Base-by-base conservation (phyloP, 2,888 invertebrate genomes). In the Dicyrtomina minuta region DNA sequence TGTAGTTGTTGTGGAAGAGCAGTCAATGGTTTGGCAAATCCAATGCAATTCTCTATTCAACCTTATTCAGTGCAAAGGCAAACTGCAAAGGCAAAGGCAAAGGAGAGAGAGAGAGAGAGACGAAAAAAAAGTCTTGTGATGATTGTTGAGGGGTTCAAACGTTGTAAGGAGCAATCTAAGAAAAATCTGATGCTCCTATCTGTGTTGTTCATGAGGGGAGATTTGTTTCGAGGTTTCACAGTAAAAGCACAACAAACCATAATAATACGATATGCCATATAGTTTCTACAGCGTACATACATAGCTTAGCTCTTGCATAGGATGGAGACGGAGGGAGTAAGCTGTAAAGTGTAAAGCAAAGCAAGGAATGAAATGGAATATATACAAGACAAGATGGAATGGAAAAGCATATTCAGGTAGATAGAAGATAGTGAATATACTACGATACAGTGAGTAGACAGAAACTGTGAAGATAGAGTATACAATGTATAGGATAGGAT, bases 201-300 rank as follows among this genome's bases (percentile, higher is more conserved):
- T 46, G 20, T 46, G 10, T 20, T 46, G 26, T 53, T 56, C 26
- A 56, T 56, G 56, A 56, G 56, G 56, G 56, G 56, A 56, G 56
- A 26, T 56, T 56, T 27, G 26, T 27, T 56, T 56, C 26, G 56
- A 56, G 56, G 56, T 27, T 56, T 56, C 56, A 56, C n/a, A 46
- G 20, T 4, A 46, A 46, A 20, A 46, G 33, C 33, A 33, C 33
- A 33, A 33, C 33, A 33, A 33, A 33, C 33, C 33, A 33, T 33
- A n/a, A n/a, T n/a, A n/a, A n/a, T n/a, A n/a, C n/a, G n/a, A n/a
- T n/a, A n/a, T n/a, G n/a, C n/a, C n/a, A n/a, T n/a, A n/a, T n/a
- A n/a, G n/a, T n/a, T n/a, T n/a, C n/a, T n/a, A n/a, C n/a, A 33
- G 33, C 33, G 4, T 33, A 33, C 33, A 33, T 33, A 33, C 33